Evolutionary conservation across 1,140 invertebrate species (phyloP).

Genomic region (Teleopsis dalmanni): DNA sequence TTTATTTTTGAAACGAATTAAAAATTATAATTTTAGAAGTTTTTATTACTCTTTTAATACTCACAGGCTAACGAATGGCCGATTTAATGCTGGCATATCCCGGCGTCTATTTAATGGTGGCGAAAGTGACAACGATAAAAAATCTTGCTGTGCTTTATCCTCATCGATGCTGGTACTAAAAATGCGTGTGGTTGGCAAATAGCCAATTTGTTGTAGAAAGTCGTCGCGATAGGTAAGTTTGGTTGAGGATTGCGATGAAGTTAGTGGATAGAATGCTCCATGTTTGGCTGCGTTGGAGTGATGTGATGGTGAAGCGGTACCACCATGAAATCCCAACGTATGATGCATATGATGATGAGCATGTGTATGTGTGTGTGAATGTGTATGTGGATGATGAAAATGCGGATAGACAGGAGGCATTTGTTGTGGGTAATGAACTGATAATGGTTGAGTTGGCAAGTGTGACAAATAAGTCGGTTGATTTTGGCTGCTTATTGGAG

Average conservation of each 20-base stretch:
- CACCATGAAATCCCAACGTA: not conserved
- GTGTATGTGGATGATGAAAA: conserved; percentile 23
- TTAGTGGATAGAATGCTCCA: conserved; percentile 20
- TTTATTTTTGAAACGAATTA: too few species aligned
- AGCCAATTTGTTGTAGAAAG: conserved; percentile 42
- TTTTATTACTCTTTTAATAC: conserved; percentile 21
- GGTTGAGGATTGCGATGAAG: conserved; percentile 38
- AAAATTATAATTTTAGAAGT: too few species aligned
- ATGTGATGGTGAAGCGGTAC: not conserved
- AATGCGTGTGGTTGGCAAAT: conserved; percentile 41
- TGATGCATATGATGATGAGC: conserved; percentile 11
- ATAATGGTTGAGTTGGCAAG: conserved; percentile 1
- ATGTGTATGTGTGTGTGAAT: conserved; percentile 10
- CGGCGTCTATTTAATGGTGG: conserved; percentile 45
- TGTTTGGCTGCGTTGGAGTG: not conserved
- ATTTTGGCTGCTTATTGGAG: conserved; percentile 14
- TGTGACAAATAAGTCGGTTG: conserved; percentile 5
- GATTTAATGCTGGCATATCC: conserved; percentile 44
- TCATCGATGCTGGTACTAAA: conserved; percentile 40
- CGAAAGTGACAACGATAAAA: conserved; percentile 45
- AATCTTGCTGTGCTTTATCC: conserved; percentile 42
- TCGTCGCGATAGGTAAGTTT: conserved; percentile 41
- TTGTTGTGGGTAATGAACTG: conserved; percentile 20
- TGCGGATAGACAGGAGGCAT: conserved; percentile 28
- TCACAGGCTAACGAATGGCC: conserved; percentile 46